Conservation (phyloP, 1,140 invertebrate species). For the Calephelis virginiensis region DNA sequence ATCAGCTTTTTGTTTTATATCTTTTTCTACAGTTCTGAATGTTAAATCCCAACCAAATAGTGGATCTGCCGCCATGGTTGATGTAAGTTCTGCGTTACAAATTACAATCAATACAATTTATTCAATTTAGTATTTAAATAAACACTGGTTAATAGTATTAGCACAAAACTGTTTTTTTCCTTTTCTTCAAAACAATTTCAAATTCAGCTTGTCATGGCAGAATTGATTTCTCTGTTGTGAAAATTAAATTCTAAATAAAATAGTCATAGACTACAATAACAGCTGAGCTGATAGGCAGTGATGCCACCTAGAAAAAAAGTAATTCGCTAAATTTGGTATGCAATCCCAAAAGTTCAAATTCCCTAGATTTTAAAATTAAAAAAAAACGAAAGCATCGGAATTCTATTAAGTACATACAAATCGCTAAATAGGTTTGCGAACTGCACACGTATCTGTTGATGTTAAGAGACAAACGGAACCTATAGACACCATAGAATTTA, state of each 20-base stretch:
- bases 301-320: no score
- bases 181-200: not conserved
- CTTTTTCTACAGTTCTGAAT: slow-evolving; percentile 80
- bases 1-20: slow-evolving; percentile 84
- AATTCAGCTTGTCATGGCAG: slow-evolving; percentile 1
- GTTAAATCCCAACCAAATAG: slow-evolving; percentile 88
- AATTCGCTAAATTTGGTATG: no score
- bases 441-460: no score
- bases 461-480: no score
- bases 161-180: not conserved
- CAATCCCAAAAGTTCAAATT: no score
- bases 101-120: not conserved
- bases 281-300: not conserved
- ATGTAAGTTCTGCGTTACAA: not conserved
- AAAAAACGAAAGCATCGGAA: no score
- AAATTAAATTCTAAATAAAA: slow-evolving; percentile 8
- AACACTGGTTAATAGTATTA: no score
- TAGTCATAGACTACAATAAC: not conserved
- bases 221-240: not conserved
- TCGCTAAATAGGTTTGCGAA: no score
- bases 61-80: slow-evolving; percentile 56
- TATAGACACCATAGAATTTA: no score
- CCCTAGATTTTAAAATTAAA: no score
- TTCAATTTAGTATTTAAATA: not conserved
- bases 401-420: no score